phyloP scores from a whole-genome alignment of 2,888 invertebrate genomes.

The Ephialtes manifestator region DNA sequence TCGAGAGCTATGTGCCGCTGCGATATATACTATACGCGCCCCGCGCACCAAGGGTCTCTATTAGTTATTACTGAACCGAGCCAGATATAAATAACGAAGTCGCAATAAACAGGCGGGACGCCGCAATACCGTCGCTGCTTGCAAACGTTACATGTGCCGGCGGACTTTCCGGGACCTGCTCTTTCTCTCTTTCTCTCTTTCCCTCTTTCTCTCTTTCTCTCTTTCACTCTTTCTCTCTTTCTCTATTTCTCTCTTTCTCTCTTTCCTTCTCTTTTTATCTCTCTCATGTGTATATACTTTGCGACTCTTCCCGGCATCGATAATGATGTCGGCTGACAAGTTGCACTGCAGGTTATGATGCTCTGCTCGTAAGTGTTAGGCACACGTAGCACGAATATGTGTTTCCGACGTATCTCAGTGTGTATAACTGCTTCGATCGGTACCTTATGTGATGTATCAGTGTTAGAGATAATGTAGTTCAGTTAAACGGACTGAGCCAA shows the following conservation, averaged over 20 bases:
- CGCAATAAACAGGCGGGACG: slow-evolving; percentile 71
- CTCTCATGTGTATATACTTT: background rate
- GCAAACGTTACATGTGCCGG: slow-evolving; percentile 6
- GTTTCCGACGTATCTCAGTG: background rate
- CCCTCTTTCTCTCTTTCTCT: slow-evolving; percentile 7
- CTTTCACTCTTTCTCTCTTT: background rate
- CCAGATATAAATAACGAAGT: slow-evolving; percentile 77
- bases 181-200: slow-evolving; percentile 11
- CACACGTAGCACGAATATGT: background rate
- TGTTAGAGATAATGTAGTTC: no score
- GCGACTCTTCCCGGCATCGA: slow-evolving; percentile 66
- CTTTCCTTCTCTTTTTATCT: background rate
- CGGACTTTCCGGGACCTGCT: slow-evolving; percentile 9
- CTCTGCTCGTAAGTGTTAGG: slow-evolving; percentile 45
- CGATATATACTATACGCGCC: background rate
- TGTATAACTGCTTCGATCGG: background rate
- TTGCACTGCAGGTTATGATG: slow-evolving; percentile 74
- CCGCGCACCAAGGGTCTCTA: slow-evolving; percentile 69
- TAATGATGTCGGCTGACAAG: slow-evolving; percentile 78
- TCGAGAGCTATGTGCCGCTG: background rate
- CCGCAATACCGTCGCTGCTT: slow-evolving; percentile 32
- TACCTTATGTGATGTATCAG: no score
- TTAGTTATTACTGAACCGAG: slow-evolving; percentile 73
- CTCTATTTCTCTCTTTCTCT: slow-evolving; percentile 3
- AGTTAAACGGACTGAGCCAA: no score